Conservation (phyloP, 2,113 vertebrate species). For the Carassius auratus region DNA sequence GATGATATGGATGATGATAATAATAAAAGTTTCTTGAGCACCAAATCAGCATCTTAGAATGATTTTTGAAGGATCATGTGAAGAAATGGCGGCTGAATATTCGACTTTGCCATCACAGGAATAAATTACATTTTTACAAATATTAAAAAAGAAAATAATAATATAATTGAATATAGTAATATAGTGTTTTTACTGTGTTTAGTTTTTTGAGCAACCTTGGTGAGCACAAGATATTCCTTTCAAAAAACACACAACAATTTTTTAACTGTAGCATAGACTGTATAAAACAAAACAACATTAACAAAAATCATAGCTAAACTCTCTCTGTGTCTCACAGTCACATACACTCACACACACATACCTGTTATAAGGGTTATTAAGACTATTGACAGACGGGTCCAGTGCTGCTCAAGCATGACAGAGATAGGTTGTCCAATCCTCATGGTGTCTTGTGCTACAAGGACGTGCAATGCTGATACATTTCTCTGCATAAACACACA, state of each 20-base stretch:
- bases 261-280: not conserved
- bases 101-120: not conserved
- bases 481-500: not conserved
- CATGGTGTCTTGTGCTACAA: conserved; percentile 13
- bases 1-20: not conserved
- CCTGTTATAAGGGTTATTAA: conserved; percentile 21
- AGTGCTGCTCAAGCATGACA: not conserved
- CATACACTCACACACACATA: not conserved
- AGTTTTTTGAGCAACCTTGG: not conserved
- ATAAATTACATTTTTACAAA: too few species aligned
- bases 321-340: not conserved
- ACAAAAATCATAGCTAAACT: not conserved
- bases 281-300: not conserved
- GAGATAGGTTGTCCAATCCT: not conserved
- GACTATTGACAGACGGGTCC: not conserved
- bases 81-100: not conserved
- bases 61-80: not conserved
- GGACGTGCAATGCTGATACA: not conserved
- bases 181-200: too few species aligned
- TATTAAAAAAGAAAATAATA: not conserved
- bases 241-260: not conserved
- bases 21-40: not conserved
- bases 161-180: too few species aligned
- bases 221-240: not conserved
- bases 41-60: not conserved